Evolutionary conservation across 2,888 invertebrate genomes (phyloP).

Genomic region (Dasypogon diadema): DNA sequence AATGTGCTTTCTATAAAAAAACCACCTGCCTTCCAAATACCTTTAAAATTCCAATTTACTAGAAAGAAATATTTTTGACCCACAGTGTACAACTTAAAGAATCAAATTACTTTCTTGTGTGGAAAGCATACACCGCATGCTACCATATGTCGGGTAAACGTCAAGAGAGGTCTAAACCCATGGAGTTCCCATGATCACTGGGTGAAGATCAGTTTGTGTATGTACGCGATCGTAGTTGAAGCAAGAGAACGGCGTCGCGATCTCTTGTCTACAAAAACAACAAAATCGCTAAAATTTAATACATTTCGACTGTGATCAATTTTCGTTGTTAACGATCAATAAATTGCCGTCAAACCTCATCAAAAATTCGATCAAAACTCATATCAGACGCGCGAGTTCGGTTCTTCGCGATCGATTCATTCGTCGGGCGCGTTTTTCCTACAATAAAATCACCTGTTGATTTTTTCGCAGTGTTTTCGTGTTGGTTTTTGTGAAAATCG

Average conservation of each 20-base stretch:
- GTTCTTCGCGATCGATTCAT: not conserved
- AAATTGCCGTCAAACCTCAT: not conserved
- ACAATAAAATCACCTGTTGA: conserved; percentile 43
- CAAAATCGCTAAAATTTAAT: too few relatives aligned
- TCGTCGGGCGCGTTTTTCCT: not conserved
- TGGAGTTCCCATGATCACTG: not conserved
- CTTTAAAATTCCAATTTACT: too few relatives aligned
- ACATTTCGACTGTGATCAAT: too few relatives aligned
- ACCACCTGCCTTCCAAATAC: too few relatives aligned
- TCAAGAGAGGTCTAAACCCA: not conserved
- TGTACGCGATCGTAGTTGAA: not conserved
- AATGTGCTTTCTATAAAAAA: too few relatives aligned
- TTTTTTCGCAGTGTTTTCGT: conserved; percentile 1
- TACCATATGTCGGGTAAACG: not conserved
- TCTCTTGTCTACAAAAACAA: not conserved
- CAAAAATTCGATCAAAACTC: not conserved
- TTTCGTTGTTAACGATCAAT: not conserved
- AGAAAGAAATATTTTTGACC: not conserved
- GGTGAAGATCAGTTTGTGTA: conserved; percentile 13
- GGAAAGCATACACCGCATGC: not conserved
- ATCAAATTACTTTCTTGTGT: not conserved
- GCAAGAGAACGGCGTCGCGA: conserved; percentile 1
- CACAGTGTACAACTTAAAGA: not conserved
- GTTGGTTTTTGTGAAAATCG: too few relatives aligned
- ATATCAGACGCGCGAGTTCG: not conserved